Conservation (phyloP, 1,140 invertebrate genomes). For the Bradysia coprophila region DNA sequence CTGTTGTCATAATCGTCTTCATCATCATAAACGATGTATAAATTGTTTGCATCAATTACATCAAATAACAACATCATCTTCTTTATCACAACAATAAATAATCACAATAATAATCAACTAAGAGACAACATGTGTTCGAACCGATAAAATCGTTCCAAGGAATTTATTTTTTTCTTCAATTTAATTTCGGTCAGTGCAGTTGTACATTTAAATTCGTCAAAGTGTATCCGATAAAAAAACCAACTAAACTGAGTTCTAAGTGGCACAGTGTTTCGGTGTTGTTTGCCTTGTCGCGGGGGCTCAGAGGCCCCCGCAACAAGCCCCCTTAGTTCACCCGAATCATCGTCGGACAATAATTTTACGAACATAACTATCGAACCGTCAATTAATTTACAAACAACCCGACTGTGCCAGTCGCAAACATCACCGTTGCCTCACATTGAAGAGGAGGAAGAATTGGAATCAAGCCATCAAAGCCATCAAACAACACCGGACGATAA, state of each 20-base stretch:
- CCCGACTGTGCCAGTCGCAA: conserved; percentile 22
- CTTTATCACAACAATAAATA: too few species aligned
- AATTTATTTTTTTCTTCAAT: too few species aligned
- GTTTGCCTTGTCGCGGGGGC: conserved; percentile 43
- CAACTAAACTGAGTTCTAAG: neutral
- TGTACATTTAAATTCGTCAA: too few species aligned
- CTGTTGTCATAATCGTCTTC: too few species aligned
- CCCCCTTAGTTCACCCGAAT: conserved; percentile 20
- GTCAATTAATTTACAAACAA: conserved; percentile 24
- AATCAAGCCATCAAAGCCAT: conserved; percentile 29
- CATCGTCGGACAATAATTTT: conserved; percentile 1
- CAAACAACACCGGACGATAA: conserved; percentile 25
- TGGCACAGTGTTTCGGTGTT: conserved; percentile 42
- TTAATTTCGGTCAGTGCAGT: too few species aligned
- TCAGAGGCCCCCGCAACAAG: conserved; percentile 33
- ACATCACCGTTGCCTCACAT: conserved; percentile 34
- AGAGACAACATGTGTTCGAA: too few species aligned
- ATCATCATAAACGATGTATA: too few species aligned
- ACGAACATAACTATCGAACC: neutral
- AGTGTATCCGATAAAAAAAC: too few species aligned
- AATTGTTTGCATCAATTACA: too few species aligned
- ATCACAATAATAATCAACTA: too few species aligned
- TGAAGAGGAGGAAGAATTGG: conserved; percentile 36
- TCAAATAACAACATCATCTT: too few species aligned
- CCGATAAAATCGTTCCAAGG: too few species aligned